phyloP scores from a whole-genome alignment of 2,113 vertebrate genomes.

The Ariopsis seemanni region DNA sequence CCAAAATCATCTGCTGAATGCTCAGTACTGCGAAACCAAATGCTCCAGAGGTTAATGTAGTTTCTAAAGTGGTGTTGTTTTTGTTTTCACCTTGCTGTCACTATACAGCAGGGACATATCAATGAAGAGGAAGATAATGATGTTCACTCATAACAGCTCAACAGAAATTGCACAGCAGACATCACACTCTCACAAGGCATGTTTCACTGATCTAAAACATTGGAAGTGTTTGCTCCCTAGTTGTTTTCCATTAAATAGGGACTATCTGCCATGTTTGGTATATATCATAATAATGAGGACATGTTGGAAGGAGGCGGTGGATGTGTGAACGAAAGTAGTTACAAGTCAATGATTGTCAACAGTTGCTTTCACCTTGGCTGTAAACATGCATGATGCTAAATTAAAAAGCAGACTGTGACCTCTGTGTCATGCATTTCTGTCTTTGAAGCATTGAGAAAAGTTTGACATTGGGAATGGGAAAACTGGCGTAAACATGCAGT shows the following conservation, averaged over 20 bases:
- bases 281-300: constrained; percentile 26
- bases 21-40: constrained; percentile 22
- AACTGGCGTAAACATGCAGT: not conserved
- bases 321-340: constrained; percentile 9
- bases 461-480: not conserved
- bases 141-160: constrained; percentile 39
- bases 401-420: not conserved
- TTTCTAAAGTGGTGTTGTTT: constrained; percentile 50
- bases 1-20: constrained; percentile 50
- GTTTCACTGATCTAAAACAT: constrained; percentile 28
- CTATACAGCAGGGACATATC: constrained; percentile 39
- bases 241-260: constrained; percentile 34
- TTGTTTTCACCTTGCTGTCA: constrained; percentile 47
- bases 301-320: not conserved
- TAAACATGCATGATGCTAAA: not conserved
- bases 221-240: not conserved
- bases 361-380: not conserved
- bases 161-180: constrained; percentile 23
- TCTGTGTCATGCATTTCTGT: constrained; percentile 11
- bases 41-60: constrained; percentile 51
- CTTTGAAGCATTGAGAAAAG: not conserved
- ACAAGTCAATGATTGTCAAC: constrained; percentile 2
- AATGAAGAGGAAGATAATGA: constrained; percentile 47
- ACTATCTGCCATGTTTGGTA: constrained; percentile 22
- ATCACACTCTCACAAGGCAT: constrained; percentile 1